Percentiles rank a stretch among this genome's conserved stretches.
phyloP scores from a whole-genome alignment of 1,140 invertebrate species.

The Penaeus vannamei region DNA sequence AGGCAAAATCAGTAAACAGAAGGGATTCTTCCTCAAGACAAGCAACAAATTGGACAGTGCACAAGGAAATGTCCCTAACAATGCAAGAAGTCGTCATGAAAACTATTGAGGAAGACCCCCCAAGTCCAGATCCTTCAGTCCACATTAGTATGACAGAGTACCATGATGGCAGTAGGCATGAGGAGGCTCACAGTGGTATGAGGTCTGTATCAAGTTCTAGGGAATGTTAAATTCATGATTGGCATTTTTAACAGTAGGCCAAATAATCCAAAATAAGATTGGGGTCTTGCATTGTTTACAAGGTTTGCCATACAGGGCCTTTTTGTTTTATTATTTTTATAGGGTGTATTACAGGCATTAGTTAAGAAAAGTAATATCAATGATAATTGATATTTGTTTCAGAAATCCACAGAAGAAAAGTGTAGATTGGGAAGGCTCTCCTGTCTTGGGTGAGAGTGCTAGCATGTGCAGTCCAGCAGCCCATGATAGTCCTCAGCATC shows the following conservation, averaged over 20 bases:
- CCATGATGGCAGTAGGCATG: not conserved
- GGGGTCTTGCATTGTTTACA: too few species aligned
- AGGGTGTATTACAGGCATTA: not conserved
- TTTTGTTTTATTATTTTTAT: too few species aligned
- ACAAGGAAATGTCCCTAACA: conserved; percentile 23
- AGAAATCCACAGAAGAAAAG: not conserved
- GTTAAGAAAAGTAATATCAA: not conserved
- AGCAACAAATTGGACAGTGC: not conserved
- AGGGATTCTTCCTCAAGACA: not conserved
- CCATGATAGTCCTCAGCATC: not conserved
- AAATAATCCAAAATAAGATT: too few species aligned
- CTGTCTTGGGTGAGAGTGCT: not conserved
- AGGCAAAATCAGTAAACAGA: not conserved
- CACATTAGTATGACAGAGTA: conserved; percentile 39
- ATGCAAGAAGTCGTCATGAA: conserved; percentile 36
- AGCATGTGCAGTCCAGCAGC: not conserved
- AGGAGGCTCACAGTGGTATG: not conserved
- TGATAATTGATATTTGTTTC: not conserved
- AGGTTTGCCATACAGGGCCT: too few species aligned
- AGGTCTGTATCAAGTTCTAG: not conserved
- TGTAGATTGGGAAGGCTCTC: not conserved
- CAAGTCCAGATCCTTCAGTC: conserved; percentile 27
- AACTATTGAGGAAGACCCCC: conserved; percentile 14
- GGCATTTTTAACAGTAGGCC: not conserved
- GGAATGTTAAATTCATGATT: not conserved